These are phyloP conservation scores for Apis laboriosa DNA, from an alignment of 1,140 invertebrate species.

Conservation along the genomic window DNA sequence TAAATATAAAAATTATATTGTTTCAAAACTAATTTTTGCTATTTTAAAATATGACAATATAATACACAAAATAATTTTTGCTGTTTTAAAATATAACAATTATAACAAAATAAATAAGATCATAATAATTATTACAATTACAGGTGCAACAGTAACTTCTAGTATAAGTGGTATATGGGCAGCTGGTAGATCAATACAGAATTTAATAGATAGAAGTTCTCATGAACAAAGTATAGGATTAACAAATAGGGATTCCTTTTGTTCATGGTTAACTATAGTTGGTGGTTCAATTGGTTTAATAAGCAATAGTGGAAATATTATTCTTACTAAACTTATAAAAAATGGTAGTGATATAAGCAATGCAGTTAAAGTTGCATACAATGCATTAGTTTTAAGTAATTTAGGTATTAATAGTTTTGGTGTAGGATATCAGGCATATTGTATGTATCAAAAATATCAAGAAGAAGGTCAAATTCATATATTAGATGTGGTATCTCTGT, in stretches of 20 bases:
- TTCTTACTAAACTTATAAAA: constrained; percentile 48
- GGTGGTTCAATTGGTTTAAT: constrained; percentile 51
- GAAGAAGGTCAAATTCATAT: background rate
- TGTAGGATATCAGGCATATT: constrained; percentile 40
- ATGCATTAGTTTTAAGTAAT: constrained; percentile 60
- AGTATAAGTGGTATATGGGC: constrained; percentile 48
- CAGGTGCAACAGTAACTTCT: constrained; percentile 1
- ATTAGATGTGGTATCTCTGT: constrained; percentile 44
- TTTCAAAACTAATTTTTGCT: background rate
- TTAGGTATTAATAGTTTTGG: constrained; percentile 53
- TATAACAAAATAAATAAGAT: background rate
- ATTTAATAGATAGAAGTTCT: constrained; percentile 57
- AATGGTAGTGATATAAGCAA: constrained; percentile 48
- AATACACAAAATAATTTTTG: background rate
- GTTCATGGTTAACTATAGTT: constrained; percentile 59
- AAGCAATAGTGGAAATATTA: constrained; percentile 34
- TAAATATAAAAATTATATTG: too few relatives aligned
- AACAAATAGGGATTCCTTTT: constrained; percentile 42
- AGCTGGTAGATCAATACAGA: constrained; percentile 43
- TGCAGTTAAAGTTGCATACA: constrained; percentile 41
- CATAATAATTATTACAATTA: constrained; percentile 5
- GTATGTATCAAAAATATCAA: constrained; percentile 46
- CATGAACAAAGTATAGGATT: constrained; percentile 64
- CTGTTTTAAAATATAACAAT: background rate
- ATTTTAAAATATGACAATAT: background rate